Conservation (phyloP, 2,113 vertebrate genomes). For the Phylloscopus trochiloides region DNA sequence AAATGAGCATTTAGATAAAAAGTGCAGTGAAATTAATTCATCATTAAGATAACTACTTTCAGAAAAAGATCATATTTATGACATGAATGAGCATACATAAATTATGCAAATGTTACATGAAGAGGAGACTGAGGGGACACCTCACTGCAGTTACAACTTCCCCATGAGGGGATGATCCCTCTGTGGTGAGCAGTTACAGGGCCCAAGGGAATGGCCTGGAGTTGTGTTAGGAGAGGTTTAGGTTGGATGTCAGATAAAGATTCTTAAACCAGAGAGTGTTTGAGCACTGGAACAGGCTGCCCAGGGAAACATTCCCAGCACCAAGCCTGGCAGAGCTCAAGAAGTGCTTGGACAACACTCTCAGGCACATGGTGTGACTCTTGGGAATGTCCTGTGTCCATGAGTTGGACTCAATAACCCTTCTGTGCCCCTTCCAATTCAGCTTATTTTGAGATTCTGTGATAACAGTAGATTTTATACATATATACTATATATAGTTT, state of each 20-base stretch:
- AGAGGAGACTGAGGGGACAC: background rate
- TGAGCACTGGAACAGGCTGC: background rate
- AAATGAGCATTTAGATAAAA: background rate
- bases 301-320: background rate
- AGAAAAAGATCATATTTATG: background rate
- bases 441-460: background rate
- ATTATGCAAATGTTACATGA: background rate
- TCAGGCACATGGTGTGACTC: background rate
- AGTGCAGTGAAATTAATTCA: background rate
- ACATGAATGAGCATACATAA: background rate
- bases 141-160: background rate
- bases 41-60: background rate
- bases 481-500: background rate
- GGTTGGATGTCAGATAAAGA: background rate
- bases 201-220: background rate
- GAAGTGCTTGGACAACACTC: background rate
- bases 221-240: too few species aligned
- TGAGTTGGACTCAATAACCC: background rate
- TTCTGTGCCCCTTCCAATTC: background rate
- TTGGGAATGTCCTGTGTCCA: too few species aligned
- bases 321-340: background rate
- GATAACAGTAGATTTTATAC: background rate
- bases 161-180: background rate
- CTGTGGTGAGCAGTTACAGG: background rate
- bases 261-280: background rate